phyloP scores from a whole-genome alignment of 1,140 invertebrate genomes.

The Dolichoris vasculosae region DNA sequence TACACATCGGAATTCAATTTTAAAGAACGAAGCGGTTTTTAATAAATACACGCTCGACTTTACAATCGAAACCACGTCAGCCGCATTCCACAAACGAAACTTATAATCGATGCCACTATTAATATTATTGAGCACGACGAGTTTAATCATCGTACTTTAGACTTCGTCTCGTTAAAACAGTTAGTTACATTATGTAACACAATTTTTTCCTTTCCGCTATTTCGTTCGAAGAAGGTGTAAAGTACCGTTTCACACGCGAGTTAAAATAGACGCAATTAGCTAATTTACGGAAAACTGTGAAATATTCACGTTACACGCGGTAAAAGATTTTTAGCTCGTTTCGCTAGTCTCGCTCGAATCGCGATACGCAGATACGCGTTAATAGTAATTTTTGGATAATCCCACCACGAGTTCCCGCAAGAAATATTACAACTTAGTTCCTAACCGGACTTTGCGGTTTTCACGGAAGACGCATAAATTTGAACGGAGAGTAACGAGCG shows the following conservation, averaged over 20 bases:
- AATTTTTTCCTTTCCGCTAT: no score
- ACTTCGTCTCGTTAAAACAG: neutral
- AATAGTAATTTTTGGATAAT: neutral
- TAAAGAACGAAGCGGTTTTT: neutral
- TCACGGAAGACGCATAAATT: neutral
- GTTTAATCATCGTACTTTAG: neutral
- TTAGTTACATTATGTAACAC: no score
- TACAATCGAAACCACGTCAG: neutral
- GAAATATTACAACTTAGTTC: neutral
- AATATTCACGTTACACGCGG: neutral
- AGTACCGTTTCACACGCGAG: no score
- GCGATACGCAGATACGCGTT: neutral
- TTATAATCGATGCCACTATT: neutral
- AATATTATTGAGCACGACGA: neutral
- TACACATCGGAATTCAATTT: neutral
- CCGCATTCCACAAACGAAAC: neutral
- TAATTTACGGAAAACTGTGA: neutral
- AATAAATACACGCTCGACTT: neutral
- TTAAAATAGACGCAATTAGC: no score
- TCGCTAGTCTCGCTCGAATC: neutral
- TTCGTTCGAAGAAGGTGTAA: no score
- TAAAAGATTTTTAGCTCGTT: neutral
- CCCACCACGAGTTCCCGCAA: neutral
- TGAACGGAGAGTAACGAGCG: neutral
- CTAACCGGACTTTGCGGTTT: neutral